These are phyloP conservation scores for Synodontis membranacea DNA, from an alignment of 2,113 vertebrate genomes.

Conservation along the genomic window DNA sequence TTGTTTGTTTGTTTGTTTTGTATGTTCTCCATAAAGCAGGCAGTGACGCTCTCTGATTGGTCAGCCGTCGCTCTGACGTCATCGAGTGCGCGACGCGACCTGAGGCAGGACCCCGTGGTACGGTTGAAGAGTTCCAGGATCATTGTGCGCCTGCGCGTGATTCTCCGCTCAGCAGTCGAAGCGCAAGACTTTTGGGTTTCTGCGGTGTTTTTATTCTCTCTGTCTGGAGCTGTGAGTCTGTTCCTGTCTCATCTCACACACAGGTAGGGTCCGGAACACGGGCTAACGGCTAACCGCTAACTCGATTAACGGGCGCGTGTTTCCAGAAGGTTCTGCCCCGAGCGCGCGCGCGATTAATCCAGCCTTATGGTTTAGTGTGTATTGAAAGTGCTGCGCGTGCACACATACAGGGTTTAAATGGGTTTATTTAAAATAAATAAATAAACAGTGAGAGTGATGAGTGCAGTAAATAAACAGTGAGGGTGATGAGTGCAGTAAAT, in stretches of 20 bases:
- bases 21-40: too few relatives aligned
- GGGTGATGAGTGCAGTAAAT: too few relatives aligned
- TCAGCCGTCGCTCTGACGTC: background rate
- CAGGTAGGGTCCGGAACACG: background rate
- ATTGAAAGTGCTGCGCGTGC: background rate
- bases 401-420: background rate
- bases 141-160: background rate
- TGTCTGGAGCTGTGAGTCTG: background rate
- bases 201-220: too few relatives aligned
- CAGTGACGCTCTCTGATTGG: background rate
- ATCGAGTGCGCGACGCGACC: background rate
- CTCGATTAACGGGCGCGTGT: background rate
- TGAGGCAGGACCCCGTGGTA: background rate
- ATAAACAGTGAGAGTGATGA: too few relatives aligned
- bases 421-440: background rate
- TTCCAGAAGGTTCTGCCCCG: slow-evolving; percentile 5
- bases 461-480: too few relatives aligned
- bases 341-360: background rate
- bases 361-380: background rate
- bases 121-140: background rate
- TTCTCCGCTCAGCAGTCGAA: background rate
- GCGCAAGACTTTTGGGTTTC: background rate
- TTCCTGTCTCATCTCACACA: background rate
- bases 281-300: background rate
- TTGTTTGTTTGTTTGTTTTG: too few relatives aligned